Conservation (phyloP, 2,797 vertebrate genomes). For the Picus viridis region DNA sequence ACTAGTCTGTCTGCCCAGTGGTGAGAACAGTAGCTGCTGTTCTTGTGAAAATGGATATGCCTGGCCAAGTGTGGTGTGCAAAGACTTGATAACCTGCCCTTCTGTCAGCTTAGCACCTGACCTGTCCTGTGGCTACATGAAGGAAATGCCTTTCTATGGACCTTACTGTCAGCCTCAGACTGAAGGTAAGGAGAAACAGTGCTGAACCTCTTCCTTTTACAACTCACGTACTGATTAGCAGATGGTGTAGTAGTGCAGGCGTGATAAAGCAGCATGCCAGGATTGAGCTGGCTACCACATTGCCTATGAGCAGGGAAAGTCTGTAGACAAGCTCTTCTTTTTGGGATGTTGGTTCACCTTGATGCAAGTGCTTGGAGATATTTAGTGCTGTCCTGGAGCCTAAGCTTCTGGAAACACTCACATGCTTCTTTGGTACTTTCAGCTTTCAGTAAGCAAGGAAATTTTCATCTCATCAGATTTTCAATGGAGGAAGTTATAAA, state of each 20-base stretch:
- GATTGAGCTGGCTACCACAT: background rate
- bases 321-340: background rate
- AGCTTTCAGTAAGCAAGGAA: background rate
- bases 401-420: background rate
- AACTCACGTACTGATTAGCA: background rate
- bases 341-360: background rate
- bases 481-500: background rate
- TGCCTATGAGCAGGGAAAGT: background rate
- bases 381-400: background rate
- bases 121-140: slow-evolving; percentile 74
- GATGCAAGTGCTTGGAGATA: background rate
- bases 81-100: slow-evolving; percentile 40
- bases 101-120: background rate
- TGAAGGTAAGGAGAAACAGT: slow-evolving; percentile 51
- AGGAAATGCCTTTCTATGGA: slow-evolving; percentile 60
- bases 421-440: background rate
- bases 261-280: background rate
- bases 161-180: slow-evolving; percentile 76
- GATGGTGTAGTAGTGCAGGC: no score
- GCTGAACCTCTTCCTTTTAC: background rate
- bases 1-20: slow-evolving; percentile 79
- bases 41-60: slow-evolving; percentile 81
- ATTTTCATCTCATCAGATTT: background rate
- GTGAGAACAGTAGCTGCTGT: slow-evolving; percentile 72
- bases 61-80: slow-evolving; percentile 78